Evolutionary conservation across 2,888 invertebrate genomes (phyloP), one percentile per base, ranked within the genome.

Genomic region (Apodemia mormo): DNA sequence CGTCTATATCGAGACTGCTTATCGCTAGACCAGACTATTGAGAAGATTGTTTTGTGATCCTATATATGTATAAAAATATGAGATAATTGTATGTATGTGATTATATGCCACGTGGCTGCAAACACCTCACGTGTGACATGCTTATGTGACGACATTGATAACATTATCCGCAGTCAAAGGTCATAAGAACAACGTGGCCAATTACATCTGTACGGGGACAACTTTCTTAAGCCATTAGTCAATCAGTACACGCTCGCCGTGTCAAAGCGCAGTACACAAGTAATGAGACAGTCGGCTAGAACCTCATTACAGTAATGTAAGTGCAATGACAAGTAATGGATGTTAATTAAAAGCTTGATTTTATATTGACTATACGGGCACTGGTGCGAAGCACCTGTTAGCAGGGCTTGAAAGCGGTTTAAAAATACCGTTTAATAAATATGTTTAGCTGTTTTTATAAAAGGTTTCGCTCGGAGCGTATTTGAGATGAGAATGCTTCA

Each of bases 231-330:
- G 61, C 61, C 70, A 74, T 72, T 72, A 74, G 61, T 74, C 71
- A 72, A 73, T 71, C 74, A 61, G 71, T 68, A 43, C 58, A 65
- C 68, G 66, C 33, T 74, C 68, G 67, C 68, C 65, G 66, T 45
- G 37, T 70, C 67, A 66, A 64, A 65, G 70, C 49, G 69, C 76
- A 65, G 69, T 85, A 85, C 61, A 33, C 61, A 61, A 12, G 30
- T 61, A 61, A 61, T 61, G 61, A 61, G 61, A 58, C 58, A 61
- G 33, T 61, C 33, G 30, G 14, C 61, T 33, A 33, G 61, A 61
- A 61, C 61, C 61, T 61, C 33, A 61, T 61, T 61, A 61, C 33
- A 33, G 10, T 10, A 6, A 56, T 10, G 3, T 30, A 30, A 61
- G 33, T 61, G 61, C 12, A 52, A 52, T 52, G n/a, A 52, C 52